Conservation (phyloP, 2,113 vertebrate genomes). For the Origma solitaria region DNA sequence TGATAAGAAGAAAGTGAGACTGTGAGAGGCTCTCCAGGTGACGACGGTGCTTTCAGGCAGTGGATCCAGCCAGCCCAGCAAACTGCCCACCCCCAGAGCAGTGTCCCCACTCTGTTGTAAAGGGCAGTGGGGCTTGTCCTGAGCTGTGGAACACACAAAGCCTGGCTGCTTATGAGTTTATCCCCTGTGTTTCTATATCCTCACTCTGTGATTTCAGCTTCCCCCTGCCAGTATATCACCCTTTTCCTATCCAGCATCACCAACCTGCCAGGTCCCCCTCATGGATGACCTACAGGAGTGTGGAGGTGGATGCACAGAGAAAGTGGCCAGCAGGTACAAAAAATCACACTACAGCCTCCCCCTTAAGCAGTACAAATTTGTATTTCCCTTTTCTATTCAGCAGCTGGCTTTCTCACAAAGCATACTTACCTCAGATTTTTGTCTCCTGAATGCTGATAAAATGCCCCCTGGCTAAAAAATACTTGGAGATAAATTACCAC, state of each 20-base stretch:
- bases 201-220: not conserved
- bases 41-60: not conserved
- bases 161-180: not conserved
- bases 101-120: not conserved
- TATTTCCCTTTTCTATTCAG: not conserved
- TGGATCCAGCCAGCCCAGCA: rapidly evolving
- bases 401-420: not conserved
- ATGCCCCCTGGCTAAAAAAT: not conserved
- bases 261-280: not conserved
- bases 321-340: not conserved
- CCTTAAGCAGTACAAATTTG: not conserved
- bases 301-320: not conserved
- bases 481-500: not conserved
- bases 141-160: not conserved
- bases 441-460: not conserved
- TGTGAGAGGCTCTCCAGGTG: not conserved
- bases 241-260: not conserved
- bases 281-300: not conserved
- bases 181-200: not conserved
- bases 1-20: not conserved
- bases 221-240: not conserved
- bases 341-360: not conserved
- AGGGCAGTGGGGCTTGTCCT: not conserved
- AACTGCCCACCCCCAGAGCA: not conserved
- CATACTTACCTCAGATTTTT: not conserved